Conservation (phyloP, 53 echinoderm and acorn worm species). For the Pentamera pediparva region DNA sequence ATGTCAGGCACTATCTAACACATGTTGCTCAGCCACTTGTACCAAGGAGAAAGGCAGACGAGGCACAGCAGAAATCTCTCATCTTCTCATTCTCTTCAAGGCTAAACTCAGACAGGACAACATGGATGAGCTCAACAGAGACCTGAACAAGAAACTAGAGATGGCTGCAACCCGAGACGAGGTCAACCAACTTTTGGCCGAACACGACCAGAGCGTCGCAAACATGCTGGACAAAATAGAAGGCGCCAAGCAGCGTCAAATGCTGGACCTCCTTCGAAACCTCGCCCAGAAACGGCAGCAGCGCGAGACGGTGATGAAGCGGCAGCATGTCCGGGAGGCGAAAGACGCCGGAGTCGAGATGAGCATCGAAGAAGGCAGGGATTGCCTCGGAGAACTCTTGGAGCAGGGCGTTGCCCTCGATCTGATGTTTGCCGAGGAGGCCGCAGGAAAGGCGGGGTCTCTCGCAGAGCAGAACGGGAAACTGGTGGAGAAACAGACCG, state of each 20-base stretch:
- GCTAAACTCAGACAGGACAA: conserved; percentile 54
- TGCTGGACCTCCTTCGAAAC: conserved; percentile 47
- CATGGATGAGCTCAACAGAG: conserved; percentile 37
- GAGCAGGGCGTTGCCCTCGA: conserved; percentile 78
- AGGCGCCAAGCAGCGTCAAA: conserved; percentile 51
- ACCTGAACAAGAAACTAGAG: conserved; percentile 72
- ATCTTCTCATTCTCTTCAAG: conserved; percentile 8
- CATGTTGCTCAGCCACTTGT: too few relatives aligned
- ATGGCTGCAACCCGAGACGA: conserved; percentile 64
- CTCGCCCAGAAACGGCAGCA: conserved; percentile 65
- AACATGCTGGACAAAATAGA: conserved; percentile 66
- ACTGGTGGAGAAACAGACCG: conserved; percentile 61
- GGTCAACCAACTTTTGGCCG: conserved; percentile 61
- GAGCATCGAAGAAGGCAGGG: conserved; percentile 39
- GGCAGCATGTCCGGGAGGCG: conserved; percentile 82
- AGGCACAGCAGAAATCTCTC: neutral
- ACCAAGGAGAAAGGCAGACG: too few relatives aligned
- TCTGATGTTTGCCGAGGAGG: conserved; percentile 70
- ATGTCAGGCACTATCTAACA: too few relatives aligned
- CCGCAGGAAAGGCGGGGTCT: conserved; percentile 65
- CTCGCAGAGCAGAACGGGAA: conserved; percentile 55
- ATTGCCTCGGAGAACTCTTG: conserved; percentile 41
- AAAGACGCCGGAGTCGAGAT: conserved; percentile 64
- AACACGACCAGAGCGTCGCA: conserved; percentile 73
- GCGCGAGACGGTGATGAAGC: conserved; percentile 55